Evolutionary conservation across 2,797 vertebrate species (phyloP).

Genomic region (Gobionotothen gibberifrons): DNA sequence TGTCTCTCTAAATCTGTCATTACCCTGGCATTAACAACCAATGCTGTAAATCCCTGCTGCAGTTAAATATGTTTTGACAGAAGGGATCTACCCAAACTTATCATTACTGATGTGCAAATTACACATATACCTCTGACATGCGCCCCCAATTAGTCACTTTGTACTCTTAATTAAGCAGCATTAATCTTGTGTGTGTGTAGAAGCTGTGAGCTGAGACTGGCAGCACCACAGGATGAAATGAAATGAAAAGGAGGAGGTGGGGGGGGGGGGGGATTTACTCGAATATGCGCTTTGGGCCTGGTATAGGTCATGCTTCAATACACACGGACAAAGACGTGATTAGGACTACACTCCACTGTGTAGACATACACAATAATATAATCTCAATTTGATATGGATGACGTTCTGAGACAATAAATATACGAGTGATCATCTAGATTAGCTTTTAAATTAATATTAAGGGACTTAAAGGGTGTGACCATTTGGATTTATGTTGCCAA

Average conservation of each 20-base stretch:
- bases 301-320: slow-evolving; percentile 53
- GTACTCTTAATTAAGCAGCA: slow-evolving; percentile 72
- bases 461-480: background rate
- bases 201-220: slow-evolving; percentile 60
- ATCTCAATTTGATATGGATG: slow-evolving; percentile 23
- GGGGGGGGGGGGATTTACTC: slow-evolving; percentile 16
- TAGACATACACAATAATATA: slow-evolving; percentile 14
- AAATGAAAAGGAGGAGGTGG: slow-evolving; percentile 53
- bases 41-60: slow-evolving; percentile 54
- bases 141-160: slow-evolving; percentile 73
- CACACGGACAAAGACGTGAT: slow-evolving; percentile 50
- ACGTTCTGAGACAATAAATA: slow-evolving; percentile 8
- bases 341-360: slow-evolving; percentile 21
- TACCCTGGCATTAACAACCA: slow-evolving; percentile 56
- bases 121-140: slow-evolving; percentile 70
- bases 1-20: slow-evolving; percentile 54
- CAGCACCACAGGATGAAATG: slow-evolving; percentile 62
- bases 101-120: slow-evolving; percentile 72
- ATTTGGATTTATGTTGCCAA: slow-evolving; percentile 9
- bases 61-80: slow-evolving; percentile 71
- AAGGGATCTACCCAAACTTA: slow-evolving; percentile 61
- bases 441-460: slow-evolving; percentile 13
- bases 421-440: slow-evolving; percentile 1
- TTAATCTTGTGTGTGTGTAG: slow-evolving; percentile 70
- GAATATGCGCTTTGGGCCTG: slow-evolving; percentile 44